Evolutionary conservation across 23 tunicate genomes (phyloP).

Genomic region (Ascidia mentula): DNA sequence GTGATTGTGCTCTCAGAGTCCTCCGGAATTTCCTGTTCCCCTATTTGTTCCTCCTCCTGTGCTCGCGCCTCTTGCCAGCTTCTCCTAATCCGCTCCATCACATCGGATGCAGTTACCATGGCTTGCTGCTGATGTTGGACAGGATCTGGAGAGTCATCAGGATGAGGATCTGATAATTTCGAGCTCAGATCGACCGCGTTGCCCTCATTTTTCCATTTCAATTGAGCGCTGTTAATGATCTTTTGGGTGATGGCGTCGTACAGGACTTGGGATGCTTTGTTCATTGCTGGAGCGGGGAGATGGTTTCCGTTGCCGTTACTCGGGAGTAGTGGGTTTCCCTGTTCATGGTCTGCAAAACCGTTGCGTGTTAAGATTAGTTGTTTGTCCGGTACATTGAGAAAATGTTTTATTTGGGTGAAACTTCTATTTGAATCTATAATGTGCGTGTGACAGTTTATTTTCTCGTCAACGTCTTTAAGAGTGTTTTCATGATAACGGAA

Average conservation of each 20-base stretch:
- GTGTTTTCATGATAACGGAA: too few species aligned
- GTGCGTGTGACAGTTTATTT: neutral
- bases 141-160: neutral
- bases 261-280: constrained; percentile 48
- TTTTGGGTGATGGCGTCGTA: constrained; percentile 65
- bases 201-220: neutral
- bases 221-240: constrained; percentile 36
- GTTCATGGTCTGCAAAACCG: neutral
- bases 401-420: neutral
- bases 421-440: neutral
- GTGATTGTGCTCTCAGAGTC: constrained; percentile 41
- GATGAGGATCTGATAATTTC: neutral
- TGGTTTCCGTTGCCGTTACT: neutral
- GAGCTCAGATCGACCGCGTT: constrained; percentile 6
- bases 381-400: neutral
- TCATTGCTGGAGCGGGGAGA: constrained; percentile 1
- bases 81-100: constrained; percentile 48
- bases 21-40: neutral
- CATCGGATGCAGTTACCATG: constrained; percentile 23
- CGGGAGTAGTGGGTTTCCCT: neutral
- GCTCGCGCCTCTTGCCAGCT: constrained; percentile 55
- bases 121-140: constrained; percentile 12
- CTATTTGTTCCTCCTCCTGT: constrained; percentile 43
- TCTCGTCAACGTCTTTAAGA: too few species aligned
- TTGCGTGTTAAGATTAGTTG: neutral